phyloP scores from a whole-genome alignment of 1,140 invertebrate species.

The Amphibalanus amphitrite region DNA sequence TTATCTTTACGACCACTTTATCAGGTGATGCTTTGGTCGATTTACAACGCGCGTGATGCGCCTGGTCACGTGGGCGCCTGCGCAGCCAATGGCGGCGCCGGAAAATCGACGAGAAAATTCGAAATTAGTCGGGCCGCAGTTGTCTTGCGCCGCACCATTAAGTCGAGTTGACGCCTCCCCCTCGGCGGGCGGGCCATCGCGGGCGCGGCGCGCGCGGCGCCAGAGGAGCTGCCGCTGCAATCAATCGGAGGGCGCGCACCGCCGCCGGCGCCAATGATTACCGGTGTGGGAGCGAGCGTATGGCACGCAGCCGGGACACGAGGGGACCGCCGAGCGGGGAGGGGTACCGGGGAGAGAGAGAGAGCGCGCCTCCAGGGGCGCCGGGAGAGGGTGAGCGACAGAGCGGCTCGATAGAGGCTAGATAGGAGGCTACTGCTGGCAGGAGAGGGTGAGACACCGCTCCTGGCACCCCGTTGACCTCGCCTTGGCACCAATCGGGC shows the following conservation, averaged over 20 bases:
- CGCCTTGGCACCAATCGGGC: too few species aligned
- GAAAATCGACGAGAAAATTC: not conserved
- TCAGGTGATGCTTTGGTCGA: constrained; percentile 1
- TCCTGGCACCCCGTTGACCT: too few species aligned
- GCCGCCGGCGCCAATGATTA: not conserved
- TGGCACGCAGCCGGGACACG: too few species aligned
- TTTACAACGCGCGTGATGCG: constrained; percentile 1
- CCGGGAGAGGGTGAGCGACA: too few species aligned
- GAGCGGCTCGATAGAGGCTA: too few species aligned
- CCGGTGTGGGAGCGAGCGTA: not conserved
- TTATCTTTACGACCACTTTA: constrained; percentile 2
- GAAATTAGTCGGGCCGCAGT: not conserved
- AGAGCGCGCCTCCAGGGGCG: too few species aligned
- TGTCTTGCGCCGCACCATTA: not conserved
- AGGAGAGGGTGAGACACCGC: too few species aligned
- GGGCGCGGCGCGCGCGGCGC: too few species aligned
- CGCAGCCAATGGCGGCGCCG: not conserved
- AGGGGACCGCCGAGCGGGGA: not conserved
- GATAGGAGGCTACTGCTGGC: too few species aligned
- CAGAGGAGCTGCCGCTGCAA: not conserved
- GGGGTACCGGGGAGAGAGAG: too few species aligned
- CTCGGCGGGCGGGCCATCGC: not conserved
- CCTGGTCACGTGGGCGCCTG: not conserved
- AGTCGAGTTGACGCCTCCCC: not conserved
- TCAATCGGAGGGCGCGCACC: not conserved